These are phyloP conservation scores for Prenolepis imparis DNA, from an alignment of 2,888 invertebrate species.

Conservation along the genomic window DNA sequence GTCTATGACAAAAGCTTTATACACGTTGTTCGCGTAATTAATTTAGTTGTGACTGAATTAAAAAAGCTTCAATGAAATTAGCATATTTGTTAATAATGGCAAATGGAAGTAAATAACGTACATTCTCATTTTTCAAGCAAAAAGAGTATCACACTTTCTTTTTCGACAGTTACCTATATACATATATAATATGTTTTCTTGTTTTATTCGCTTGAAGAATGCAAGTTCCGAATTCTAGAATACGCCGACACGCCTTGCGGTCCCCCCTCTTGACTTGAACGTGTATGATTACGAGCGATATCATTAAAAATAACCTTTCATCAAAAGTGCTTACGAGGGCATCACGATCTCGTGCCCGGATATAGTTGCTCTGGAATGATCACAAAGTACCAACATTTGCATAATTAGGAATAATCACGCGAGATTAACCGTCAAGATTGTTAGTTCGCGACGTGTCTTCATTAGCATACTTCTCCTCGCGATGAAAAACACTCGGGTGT, in stretches of 20 bases:
- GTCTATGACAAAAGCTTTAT: constrained; percentile 55
- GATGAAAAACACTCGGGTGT: constrained; percentile 26
- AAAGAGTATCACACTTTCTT: not conserved
- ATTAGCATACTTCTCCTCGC: constrained; percentile 68
- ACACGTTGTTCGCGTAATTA: constrained; percentile 2
- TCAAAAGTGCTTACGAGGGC: constrained; percentile 58
- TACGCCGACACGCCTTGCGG: constrained; percentile 1
- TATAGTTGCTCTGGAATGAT: constrained; percentile 62
- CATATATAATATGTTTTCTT: not conserved
- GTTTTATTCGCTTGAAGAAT: not conserved
- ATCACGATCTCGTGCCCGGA: constrained; percentile 66
- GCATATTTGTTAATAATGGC: not conserved
- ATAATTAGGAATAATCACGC: constrained; percentile 74
- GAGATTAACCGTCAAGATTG: constrained; percentile 71
- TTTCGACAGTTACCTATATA: not conserved
- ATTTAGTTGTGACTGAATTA: not conserved
- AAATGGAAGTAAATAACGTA: not conserved
- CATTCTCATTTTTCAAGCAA: not conserved
- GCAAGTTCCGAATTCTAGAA: constrained; percentile 36
- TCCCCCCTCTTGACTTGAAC: constrained; percentile 27
- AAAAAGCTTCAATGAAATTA: not conserved
- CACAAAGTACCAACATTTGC: constrained; percentile 69
- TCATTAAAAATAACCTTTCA: constrained; percentile 67
- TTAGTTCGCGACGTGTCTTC: constrained; percentile 69
- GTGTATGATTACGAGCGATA: constrained; percentile 67